Evolutionary conservation across 2,113 vertebrate species (phyloP).

Genomic region (Notarius lentiginosus): DNA sequence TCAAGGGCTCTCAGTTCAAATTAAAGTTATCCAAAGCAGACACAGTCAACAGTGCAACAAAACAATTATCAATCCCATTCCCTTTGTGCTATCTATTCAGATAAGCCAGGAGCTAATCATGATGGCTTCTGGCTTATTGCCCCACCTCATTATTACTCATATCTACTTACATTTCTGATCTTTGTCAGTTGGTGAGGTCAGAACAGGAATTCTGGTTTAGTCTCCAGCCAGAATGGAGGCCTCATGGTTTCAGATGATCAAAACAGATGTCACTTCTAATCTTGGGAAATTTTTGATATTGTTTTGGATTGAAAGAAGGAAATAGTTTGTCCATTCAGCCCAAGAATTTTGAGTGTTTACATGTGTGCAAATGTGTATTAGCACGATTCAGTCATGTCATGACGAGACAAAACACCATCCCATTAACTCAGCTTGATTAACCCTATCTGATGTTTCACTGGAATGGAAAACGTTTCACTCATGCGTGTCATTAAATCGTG

Average conservation of each 20-base stretch:
- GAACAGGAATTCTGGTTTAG: slow-evolving; percentile 8
- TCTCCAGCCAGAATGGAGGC: neutral
- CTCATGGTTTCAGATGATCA: slow-evolving; percentile 7
- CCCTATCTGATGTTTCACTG: neutral
- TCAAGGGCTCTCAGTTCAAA: slow-evolving; percentile 52
- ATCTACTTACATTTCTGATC: slow-evolving; percentile 60
- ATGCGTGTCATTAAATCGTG: slow-evolving; percentile 8
- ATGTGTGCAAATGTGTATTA: neutral
- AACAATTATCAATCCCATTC: slow-evolving; percentile 62
- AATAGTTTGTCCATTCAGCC: neutral
- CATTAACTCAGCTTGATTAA: neutral
- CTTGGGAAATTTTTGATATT: neutral
- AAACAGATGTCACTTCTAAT: slow-evolving; percentile 26
- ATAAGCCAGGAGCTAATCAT: slow-evolving; percentile 62
- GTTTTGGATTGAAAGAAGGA: neutral
- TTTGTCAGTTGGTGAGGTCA: slow-evolving; percentile 54
- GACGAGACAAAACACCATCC: neutral
- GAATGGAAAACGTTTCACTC: neutral
- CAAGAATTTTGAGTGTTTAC: slow-evolving; percentile 1
- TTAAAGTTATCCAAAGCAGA: slow-evolving; percentile 52
- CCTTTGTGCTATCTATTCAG: slow-evolving; percentile 59
- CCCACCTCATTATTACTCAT: slow-evolving; percentile 51
- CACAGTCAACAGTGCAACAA: slow-evolving; percentile 40
- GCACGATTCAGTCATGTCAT: neutral
- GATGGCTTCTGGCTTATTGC: slow-evolving; percentile 63